Evolutionary conservation across 2,797 vertebrate species (phyloP), one percentile per base, ranked within the genome.

Genomic region (Gorsachius magnificus): DNA sequence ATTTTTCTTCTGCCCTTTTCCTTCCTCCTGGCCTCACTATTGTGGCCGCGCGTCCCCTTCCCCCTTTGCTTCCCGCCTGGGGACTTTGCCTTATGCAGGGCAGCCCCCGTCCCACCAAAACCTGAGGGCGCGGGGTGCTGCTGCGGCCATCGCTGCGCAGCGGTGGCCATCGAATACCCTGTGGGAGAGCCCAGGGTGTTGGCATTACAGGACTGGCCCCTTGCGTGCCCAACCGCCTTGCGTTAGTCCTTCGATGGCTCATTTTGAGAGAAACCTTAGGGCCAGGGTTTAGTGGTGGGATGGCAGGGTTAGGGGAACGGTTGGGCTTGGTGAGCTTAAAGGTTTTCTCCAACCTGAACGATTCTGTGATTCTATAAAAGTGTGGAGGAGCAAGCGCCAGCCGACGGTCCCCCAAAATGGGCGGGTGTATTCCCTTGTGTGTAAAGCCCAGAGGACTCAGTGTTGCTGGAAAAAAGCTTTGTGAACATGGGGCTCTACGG

Each of bases 221-320:
- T 63, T 1, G 33, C 8, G 0, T 13, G 36, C 48, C 25, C 8
- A 41, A 45, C 60, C 1, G 1, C 1, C 0, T 31, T 7, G 8
- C 3, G 36, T 36, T 17, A 2, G 14, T 10, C n/a, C 29, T 64
- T 76, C 14, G 2, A 1, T 5, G 76, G 33, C 26, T 43, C 4
- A 0, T 36, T 41, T 29, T 26, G 43, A 43, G 41, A 56, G 31
- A 38, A 53, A 54, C 16, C 45, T 45, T 19, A 45, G 41, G 41
- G 41, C 15, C 41, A 43, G 15, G 41, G 41, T 43, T 43, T 43
- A 43, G 41, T 16, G 41, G 41, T 43, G 41, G 41, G 41, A 43
- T 43, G 41, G 41, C 41, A 43, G 41, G n/a, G 41, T 41, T 41
- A 41, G 41, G 41, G 41, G 15, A 43, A 43, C 6, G 16, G 41